Evolutionary conservation across 2,888 invertebrate species (phyloP), one percentile per base, ranked within the genome.

Genomic region (Rapana venosa): DNA sequence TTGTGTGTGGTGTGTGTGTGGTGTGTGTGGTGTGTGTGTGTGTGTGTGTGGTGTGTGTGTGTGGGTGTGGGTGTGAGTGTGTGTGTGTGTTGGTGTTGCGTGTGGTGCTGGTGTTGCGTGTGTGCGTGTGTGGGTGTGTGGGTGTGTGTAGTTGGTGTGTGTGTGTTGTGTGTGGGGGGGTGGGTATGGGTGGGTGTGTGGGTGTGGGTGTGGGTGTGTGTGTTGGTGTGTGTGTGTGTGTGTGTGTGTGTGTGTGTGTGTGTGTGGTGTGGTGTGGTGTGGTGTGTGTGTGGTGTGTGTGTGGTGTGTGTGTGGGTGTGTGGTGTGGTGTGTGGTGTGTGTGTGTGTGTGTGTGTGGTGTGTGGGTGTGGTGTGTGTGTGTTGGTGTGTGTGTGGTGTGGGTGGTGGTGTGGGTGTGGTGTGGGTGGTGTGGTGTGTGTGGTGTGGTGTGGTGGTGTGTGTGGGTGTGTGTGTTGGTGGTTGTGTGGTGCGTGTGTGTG

Each of bases 21-120:
- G 22, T 17, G 70, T 17, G 70, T 11, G 70, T 70, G 22, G 61
- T 61, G 61, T 61, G 61, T n/a, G 11, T 61, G 61, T 61, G 61
- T 61, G 17, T 61, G 61, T 61, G 61, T 61, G 61, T n/a, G 61
- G 17, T 61, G 11, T 61, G 13, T 61, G 61, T 61, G 61, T 61
- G 61, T 61, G 61, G 11, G 61, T 61, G 61, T 61, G 61, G 11
- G 61, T 61, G 61, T 61, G 6, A 6, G 74, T 74, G 74, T 74
- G 74, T 74, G 74, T n/a, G 74, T 74, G 74, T 74, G 74, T 74
- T n/a, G n/a, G n/a, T n/a, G n/a, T n/a, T n/a, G n/a, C n/a, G 74
- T 74, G 74, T 74, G 74, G 17, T n/a, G n/a, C n/a, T 20, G 17
- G 74, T 74, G 74, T 74, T 74, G 74, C 26, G 74, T 74, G 74